Percentiles rank a stretch among this genome's conserved stretches.
Evolutionary conservation across 2,797 vertebrate species (phyloP).

Genomic region (Sciurus vulgaris): DNA sequence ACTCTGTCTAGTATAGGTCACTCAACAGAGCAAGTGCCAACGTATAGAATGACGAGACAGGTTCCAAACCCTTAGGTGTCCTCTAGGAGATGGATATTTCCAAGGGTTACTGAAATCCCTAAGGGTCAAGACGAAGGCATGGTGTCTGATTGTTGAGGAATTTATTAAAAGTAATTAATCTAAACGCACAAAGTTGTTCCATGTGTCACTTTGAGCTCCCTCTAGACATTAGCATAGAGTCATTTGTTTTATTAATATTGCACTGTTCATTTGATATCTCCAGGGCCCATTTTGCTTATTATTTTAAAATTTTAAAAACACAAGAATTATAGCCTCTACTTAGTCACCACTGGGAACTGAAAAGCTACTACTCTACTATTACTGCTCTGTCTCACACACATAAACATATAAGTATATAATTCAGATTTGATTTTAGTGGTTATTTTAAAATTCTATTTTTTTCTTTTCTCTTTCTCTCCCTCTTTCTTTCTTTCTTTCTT

Average conservation of each 20-base stretch:
- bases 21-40: background rate
- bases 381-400: too few species aligned
- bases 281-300: background rate
- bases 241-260: background rate
- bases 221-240: background rate
- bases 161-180: background rate
- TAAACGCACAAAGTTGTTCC: background rate
- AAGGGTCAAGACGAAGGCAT: background rate
- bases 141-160: background rate
- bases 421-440: background rate
- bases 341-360: background rate
- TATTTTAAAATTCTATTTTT: background rate
- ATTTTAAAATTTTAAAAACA: background rate
- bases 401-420: background rate
- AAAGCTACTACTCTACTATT: too few species aligned
- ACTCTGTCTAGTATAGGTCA: background rate
- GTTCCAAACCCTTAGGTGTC: background rate
- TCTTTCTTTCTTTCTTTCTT: too few species aligned
- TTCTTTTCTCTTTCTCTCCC: too few species aligned
- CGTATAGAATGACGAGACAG: background rate
- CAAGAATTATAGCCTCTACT: background rate
- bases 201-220: background rate
- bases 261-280: background rate
- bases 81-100: background rate
- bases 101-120: background rate